Conservation (phyloP, 2,888 invertebrate species). For the Sesamia inferens region DNA sequence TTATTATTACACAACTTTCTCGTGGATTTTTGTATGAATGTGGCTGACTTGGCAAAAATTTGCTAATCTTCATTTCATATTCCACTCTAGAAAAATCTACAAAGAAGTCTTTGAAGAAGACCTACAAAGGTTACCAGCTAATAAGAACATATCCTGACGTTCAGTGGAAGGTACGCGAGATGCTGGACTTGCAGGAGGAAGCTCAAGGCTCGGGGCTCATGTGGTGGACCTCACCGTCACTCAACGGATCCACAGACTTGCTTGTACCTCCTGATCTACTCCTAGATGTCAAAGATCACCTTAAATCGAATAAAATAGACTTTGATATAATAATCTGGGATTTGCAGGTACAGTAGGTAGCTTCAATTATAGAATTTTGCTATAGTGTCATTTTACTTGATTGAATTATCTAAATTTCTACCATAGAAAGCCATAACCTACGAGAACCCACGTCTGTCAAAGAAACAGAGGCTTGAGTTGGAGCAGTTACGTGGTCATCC, state of each 20-base stretch:
- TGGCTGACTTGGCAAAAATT: constrained; percentile 27
- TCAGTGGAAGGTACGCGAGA: constrained; percentile 84
- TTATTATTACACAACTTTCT: constrained; percentile 44
- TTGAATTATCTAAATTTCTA: constrained; percentile 26
- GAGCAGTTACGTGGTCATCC: constrained; percentile 90
- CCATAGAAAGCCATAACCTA: constrained; percentile 91
- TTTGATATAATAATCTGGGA: constrained; percentile 93
- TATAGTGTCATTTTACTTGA: too few species aligned
- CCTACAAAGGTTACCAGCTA: constrained; percentile 90
- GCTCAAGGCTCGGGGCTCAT: constrained; percentile 86
- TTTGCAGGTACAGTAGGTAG: constrained; percentile 89
- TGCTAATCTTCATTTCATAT: constrained; percentile 33
- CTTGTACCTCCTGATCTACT: constrained; percentile 93
- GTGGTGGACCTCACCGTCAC: constrained; percentile 88
- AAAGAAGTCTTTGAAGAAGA: constrained; percentile 84
- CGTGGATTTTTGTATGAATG: constrained; percentile 27
- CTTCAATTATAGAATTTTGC: background rate
- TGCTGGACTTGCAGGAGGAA: constrained; percentile 86
- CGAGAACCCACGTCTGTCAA: constrained; percentile 92
- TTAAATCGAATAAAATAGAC: constrained; percentile 91
- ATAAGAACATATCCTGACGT: constrained; percentile 83
- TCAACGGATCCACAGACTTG: constrained; percentile 91
- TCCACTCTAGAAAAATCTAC: constrained; percentile 74
- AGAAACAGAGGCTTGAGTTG: constrained; percentile 90
- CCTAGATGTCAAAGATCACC: constrained; percentile 89